Percentiles rank a stretch among this genome's conserved stretches.
Evolutionary conservation across 1,140 invertebrate genomes (phyloP).

Genomic region (Megalonaias nervosa): DNA sequence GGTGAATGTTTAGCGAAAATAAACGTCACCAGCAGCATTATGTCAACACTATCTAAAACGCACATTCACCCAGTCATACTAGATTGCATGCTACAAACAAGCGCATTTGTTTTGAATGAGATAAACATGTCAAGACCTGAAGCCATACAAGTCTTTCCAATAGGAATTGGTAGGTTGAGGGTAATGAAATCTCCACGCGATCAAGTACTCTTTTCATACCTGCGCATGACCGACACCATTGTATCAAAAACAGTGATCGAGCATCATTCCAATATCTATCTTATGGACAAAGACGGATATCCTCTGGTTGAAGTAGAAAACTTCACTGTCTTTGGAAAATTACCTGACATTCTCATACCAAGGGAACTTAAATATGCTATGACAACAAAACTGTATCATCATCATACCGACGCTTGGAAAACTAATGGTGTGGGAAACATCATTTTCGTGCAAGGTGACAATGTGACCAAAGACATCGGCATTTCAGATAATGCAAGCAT

Average conservation of each 20-base stretch:
- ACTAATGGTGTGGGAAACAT: too few species aligned
- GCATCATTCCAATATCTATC: slow-evolving; percentile 15
- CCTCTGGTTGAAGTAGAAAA: neutral
- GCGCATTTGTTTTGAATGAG: neutral
- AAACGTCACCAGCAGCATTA: neutral
- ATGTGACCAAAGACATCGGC: too few species aligned
- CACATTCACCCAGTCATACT: slow-evolving; percentile 17
- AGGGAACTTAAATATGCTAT: too few species aligned
- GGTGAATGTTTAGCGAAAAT: slow-evolving; percentile 1
- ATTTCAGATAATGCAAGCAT: too few species aligned
- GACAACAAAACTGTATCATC: too few species aligned
- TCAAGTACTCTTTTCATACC: slow-evolving; percentile 8
- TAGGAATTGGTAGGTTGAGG: slow-evolving; percentile 10
- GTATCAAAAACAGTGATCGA: slow-evolving; percentile 6
- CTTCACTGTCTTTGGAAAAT: neutral
- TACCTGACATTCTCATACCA: too few species aligned
- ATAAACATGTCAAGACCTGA: neutral
- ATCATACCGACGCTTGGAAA: too few species aligned
- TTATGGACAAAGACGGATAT: slow-evolving; percentile 1
- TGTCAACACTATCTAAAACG: neutral
- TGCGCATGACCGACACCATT: slow-evolving; percentile 7
- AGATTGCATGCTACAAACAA: slow-evolving; percentile 24
- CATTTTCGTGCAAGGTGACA: too few species aligned
- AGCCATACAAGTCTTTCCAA: slow-evolving; percentile 3
- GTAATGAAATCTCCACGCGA: neutral